These are phyloP conservation scores for Conus canariensis DNA, from an alignment of 2,888 invertebrate genomes.

Conservation along the genomic window DNA sequence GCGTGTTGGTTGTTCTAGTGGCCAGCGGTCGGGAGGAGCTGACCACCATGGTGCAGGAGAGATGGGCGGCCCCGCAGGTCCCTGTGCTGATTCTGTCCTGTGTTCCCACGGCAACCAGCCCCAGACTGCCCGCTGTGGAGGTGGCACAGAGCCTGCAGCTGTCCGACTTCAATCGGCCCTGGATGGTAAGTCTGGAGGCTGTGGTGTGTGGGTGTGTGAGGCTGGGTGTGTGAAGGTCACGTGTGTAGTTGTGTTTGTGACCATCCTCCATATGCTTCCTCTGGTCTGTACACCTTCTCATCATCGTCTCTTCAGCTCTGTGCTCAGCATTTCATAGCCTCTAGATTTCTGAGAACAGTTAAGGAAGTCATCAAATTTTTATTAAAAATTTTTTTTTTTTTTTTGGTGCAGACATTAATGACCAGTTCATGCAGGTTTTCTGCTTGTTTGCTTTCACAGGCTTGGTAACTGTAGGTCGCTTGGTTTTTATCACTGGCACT, in stretches of 20 bases:
- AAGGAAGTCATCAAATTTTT: too few species aligned
- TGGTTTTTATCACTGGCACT: too few species aligned
- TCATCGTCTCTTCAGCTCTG: too few species aligned
- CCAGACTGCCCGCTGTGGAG: slow-evolving; percentile 66
- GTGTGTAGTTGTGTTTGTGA: neutral
- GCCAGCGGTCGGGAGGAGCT: slow-evolving; percentile 56
- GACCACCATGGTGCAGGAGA: slow-evolving; percentile 70
- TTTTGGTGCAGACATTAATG: too few species aligned
- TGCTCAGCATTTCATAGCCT: too few species aligned
- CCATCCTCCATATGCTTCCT: neutral
- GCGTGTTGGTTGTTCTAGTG: slow-evolving; percentile 45
- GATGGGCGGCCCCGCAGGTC: slow-evolving; percentile 71
- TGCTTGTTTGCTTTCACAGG: too few species aligned
- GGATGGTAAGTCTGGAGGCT: slow-evolving; percentile 69
- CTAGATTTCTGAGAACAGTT: too few species aligned
- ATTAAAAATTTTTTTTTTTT: too few species aligned
- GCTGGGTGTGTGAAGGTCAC: neutral
- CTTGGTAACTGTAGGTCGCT: too few species aligned
- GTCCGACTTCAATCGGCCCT: slow-evolving; percentile 69
- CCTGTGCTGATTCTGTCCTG: slow-evolving; percentile 74
- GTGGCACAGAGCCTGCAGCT: slow-evolving; percentile 67
- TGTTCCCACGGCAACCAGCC: slow-evolving; percentile 50
- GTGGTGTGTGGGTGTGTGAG: neutral
- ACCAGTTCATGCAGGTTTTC: too few species aligned
- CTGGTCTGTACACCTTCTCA: too few species aligned